Percentiles rank a stretch among this genome's conserved stretches.
These are phyloP conservation scores for Oryzias dopingdopingensis DNA, from an alignment of 2,797 vertebrate genomes.

Conservation along the genomic window DNA sequence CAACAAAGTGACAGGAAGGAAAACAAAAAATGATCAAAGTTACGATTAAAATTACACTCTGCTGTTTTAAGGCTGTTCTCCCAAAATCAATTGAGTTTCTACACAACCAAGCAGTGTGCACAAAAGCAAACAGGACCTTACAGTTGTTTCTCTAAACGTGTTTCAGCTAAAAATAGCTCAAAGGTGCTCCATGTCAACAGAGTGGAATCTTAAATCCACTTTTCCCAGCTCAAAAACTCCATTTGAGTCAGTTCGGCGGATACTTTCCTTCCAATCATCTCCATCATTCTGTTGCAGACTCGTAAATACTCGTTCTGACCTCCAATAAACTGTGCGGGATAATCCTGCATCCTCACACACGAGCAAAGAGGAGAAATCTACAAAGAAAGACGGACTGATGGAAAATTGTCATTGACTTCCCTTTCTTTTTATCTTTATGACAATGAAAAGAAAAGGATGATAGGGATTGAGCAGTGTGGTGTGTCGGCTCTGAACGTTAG, in stretches of 20 bases:
- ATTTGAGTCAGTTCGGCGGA: slow-evolving; percentile 37
- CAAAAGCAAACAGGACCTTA: slow-evolving; percentile 15
- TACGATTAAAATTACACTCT: slow-evolving; percentile 28
- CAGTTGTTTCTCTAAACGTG: not conserved
- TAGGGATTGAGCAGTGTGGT: slow-evolving; percentile 17
- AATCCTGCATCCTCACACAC: slow-evolving; percentile 44
- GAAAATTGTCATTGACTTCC: slow-evolving; percentile 62
- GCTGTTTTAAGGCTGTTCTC: not conserved
- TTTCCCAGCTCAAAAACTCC: slow-evolving; percentile 28
- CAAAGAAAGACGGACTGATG: slow-evolving; percentile 56
- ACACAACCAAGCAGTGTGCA: slow-evolving; percentile 4
- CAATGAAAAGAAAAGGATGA: slow-evolving; percentile 40
- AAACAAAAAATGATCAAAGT: slow-evolving; percentile 23
- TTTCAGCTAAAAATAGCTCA: not conserved
- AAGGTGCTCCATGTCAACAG: slow-evolving; percentile 5
- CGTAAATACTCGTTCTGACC: slow-evolving; percentile 53
- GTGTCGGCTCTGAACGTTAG: slow-evolving; percentile 35
- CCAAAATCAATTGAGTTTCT: slow-evolving; percentile 12
- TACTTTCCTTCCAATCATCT: slow-evolving; percentile 1
- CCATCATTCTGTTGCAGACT: slow-evolving; percentile 22
- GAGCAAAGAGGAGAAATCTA: slow-evolving; percentile 46
- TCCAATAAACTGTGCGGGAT: slow-evolving; percentile 45
- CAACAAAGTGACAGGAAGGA: slow-evolving; percentile 17
- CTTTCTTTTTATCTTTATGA: slow-evolving; percentile 61
- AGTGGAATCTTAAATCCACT: slow-evolving; percentile 34